Evolutionary conservation across 2,888 invertebrate genomes (phyloP), one percentile per base, ranked within the genome.

Genomic region (Helobdella robusta): DNA sequence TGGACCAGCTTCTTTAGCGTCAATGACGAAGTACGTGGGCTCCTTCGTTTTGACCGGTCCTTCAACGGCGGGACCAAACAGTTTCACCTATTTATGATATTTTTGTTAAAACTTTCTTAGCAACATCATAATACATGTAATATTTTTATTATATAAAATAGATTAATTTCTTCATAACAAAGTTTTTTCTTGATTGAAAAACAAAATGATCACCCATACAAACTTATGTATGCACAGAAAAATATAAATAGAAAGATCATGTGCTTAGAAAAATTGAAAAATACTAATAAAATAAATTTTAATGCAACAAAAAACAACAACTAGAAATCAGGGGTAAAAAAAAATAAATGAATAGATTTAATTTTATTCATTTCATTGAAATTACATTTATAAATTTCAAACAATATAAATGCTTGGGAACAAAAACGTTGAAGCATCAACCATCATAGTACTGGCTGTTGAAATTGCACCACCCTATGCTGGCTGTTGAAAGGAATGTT

Each of bases 41-140:
- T 59, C 35, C 23, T 36, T 23, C 2, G 58, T 40, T 40, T 59
- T 44, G 25, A 66, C 66, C 25, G 52, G 56, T 18, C 40, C 66
- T 18, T 58, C 50, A 18, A 66, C 54, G 15, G 66, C 66, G n/a
- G 66, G 66, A 32, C 66, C 66, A 59, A 54, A 64, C 34, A 66
- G 48, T 35, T 64, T 66, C n/a, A 65, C 65, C 59, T 48, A 46
- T 25, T 28, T 30, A 2, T 30, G 62, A 62, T 48, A 48, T n/a
- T 32, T 32, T 28, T 30, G 30, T 34, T 62, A 23, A 62, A n/a
- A n/a, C n/a, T n/a, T n/a, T n/a, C n/a, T n/a, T n/a, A n/a, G n/a
- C n/a, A 25, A 48, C 11, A 62, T 1, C n/a, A 30, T 15, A n/a
- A 8, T 6, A 48, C 30, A 32, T 15, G 28, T 18, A 48, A 48